Percentiles rank a stretch among this genome's conserved stretches.
Conservation (phyloP, 2,888 invertebrate species). For the Dynastes maya region DNA sequence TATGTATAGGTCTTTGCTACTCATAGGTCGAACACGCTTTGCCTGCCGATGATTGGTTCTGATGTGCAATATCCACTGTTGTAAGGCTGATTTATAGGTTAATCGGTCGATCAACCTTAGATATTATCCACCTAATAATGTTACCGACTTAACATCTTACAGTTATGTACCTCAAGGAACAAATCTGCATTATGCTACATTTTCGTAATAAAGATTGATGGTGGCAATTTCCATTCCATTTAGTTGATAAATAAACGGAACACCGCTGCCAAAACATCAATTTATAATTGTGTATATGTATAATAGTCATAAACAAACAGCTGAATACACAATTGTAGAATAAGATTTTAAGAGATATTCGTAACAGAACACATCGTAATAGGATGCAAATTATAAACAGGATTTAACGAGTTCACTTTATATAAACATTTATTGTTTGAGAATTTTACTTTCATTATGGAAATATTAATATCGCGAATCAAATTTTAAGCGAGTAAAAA, state of each 20-base stretch:
- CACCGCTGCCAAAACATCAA: background rate
- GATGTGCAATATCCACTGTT: too few relatives aligned
- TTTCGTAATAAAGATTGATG: background rate
- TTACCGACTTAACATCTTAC: too few relatives aligned
- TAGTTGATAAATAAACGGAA: background rate
- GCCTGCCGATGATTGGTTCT: too few relatives aligned
- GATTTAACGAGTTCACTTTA: slow-evolving; percentile 1
- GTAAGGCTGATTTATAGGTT: too few relatives aligned
- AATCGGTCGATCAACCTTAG: too few relatives aligned
- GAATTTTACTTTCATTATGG: background rate
- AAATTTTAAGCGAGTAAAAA: too few relatives aligned
- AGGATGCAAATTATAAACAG: slow-evolving; percentile 13
- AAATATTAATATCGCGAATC: background rate
- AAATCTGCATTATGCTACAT: background rate
- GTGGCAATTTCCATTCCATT: background rate
- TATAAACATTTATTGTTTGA: background rate
- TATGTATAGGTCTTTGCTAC: too few relatives aligned
- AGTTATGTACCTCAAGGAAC: background rate
- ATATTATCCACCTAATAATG: too few relatives aligned
- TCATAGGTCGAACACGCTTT: too few relatives aligned
- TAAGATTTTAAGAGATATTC: slow-evolving; percentile 5
- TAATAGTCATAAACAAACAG: background rate
- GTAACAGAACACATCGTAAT: slow-evolving; percentile 18
- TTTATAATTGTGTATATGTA: background rate
- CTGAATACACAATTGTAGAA: background rate